phyloP scores from a whole-genome alignment of 2,113 vertebrate genomes.

The Actinemys pallida region DNA sequence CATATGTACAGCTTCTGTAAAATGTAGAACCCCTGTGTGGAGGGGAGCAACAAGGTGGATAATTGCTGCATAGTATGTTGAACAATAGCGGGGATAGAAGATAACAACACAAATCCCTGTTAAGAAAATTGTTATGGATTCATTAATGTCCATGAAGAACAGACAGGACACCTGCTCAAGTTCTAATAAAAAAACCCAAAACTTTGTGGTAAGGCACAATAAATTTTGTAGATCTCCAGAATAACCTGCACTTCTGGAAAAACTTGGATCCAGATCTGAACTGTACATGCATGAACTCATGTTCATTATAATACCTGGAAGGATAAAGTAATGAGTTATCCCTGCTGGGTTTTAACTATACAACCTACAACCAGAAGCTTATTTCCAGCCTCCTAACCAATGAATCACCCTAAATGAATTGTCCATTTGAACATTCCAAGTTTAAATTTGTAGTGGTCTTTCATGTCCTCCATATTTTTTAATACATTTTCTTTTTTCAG shows the following conservation, averaged over 20 bases:
- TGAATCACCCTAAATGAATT: background rate
- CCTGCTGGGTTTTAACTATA: background rate
- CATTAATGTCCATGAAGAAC: background rate
- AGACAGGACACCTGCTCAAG: accelerated
- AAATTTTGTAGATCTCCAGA: background rate
- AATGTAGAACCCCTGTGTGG: background rate
- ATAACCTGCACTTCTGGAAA: background rate
- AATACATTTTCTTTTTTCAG: background rate
- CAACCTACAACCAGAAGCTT: no score
- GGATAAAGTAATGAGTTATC: background rate
- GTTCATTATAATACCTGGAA: background rate
- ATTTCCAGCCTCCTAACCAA: background rate
- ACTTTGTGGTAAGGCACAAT: background rate
- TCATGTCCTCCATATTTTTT: background rate
- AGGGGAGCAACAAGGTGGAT: background rate
- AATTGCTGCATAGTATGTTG: background rate
- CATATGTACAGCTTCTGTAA: background rate
- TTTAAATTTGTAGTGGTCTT: background rate
- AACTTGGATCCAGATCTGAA: background rate
- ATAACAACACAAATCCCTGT: background rate
- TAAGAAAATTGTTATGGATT: background rate
- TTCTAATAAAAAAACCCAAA: background rate
- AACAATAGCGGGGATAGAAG: accelerated
- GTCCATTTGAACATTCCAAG: background rate
- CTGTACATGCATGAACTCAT: background rate